Evolutionary conservation across 2,797 vertebrate species (phyloP).

Genomic region (Rhincodon typus): DNA sequence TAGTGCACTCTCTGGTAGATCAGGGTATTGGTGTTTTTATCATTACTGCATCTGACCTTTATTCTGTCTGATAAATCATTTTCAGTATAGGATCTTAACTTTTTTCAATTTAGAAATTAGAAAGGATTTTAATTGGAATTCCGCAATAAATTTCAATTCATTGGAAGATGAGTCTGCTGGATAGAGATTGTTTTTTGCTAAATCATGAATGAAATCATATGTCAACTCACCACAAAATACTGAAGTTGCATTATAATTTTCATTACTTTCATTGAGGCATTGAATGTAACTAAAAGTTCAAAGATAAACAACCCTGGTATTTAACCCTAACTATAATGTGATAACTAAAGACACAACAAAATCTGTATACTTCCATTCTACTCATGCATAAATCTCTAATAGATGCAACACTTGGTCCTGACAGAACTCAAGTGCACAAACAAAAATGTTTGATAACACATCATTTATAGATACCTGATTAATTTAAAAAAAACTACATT

Average conservation of each 20-base stretch:
- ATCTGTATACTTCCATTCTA: neutral
- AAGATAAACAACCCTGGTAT: neutral
- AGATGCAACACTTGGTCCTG: neutral
- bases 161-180: no score
- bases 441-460: neutral
- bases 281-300: neutral
- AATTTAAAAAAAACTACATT: neutral
- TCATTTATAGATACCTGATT: neutral
- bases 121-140: no score
- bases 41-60: neutral
- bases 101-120: no score
- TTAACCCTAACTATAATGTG: neutral
- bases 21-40: neutral
- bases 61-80: neutral
- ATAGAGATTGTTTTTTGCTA: no score
- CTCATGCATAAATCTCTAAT: neutral
- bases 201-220: no score
- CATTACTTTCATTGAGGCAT: neutral
- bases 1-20: neutral
- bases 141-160: no score
- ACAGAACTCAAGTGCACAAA: neutral
- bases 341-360: neutral
- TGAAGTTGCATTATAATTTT: neutral
- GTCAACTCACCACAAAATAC: no score
- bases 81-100: no score